phyloP scores from a whole-genome alignment of 2,888 invertebrate species.

The Sycophila texana region DNA sequence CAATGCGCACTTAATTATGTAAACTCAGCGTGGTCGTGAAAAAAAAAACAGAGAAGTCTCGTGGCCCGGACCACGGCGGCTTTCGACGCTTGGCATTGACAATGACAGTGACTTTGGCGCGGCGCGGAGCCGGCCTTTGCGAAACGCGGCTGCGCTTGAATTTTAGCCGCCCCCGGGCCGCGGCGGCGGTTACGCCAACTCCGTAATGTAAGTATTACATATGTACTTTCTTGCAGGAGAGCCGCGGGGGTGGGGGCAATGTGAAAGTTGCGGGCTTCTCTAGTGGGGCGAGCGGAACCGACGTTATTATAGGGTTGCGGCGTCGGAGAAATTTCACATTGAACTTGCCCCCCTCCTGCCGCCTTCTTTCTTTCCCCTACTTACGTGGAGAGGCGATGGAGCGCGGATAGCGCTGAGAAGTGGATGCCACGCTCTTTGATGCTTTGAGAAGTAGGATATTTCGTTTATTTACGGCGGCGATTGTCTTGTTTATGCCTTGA shows the following conservation, averaged over 20 bases:
- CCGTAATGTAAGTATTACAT: conserved; percentile 72
- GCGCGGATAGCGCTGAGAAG: background rate
- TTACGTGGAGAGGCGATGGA: background rate
- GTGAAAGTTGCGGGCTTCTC: conserved; percentile 50
- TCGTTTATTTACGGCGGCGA: no score
- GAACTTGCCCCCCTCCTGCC: conserved; percentile 44
- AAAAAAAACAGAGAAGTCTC: conserved; percentile 13
- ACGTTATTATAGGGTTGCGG: conserved; percentile 21
- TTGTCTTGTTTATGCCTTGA: no score
- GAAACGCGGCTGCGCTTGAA: conserved; percentile 35
- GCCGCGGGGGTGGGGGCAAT: conserved; percentile 32
- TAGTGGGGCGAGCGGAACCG: conserved; percentile 22
- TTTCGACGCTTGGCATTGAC: conserved; percentile 63
- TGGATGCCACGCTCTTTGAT: no score
- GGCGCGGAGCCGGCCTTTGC: conserved; percentile 51
- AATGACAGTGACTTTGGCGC: conserved; percentile 64
- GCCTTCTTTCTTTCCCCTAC: background rate
- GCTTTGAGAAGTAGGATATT: no score
- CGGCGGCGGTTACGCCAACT: conserved; percentile 63
- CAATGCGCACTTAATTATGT: conserved; percentile 28
- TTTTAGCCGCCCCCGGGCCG: conserved; percentile 7
- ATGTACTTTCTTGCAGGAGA: conserved; percentile 70
- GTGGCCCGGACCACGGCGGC: conserved; percentile 15
- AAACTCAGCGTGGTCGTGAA: conserved; percentile 13
- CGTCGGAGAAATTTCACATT: conserved; percentile 54